Base-by-base conservation (phyloP, 92 coral and sea anemone genomes). In the Meandrina meandrites region DNA sequence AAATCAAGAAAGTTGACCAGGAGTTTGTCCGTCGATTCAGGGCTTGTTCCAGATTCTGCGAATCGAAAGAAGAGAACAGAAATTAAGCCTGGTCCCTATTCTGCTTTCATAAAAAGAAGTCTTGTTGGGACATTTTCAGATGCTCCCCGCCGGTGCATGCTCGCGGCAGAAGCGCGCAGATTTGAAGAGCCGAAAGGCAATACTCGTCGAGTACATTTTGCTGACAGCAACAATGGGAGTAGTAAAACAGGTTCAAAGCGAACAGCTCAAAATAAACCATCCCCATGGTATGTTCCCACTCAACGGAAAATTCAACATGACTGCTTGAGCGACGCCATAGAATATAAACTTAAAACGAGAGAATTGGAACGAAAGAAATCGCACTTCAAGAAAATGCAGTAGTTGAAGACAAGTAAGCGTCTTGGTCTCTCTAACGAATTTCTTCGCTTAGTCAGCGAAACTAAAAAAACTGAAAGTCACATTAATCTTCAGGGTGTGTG, bases 261-360 rank as follows among this genome's bases (percentile, higher is more conserved):
- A 2, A 8, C 56, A 30, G 10, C 30, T 45, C 31, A 15, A 18
- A 66, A 48, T 28, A 53, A 31, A 28, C 24, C 31, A 30, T 66
- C 45, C 22, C 13, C 15, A 67, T 48, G 47, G 17, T 16, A 32
- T 3, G 32, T 51, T 69, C 5, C 1, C 0, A 19, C 18, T 78
- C 48, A 64, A 78, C 28, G 30, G 68, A 84, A 56, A 15, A 28
- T 74, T 75, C 80, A 84, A 14, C 80, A 84, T 42, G 53, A 56
- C 21, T 54, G 58, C 17, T 12, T 78, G 28, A 30, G 76, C 22
- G 84, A 86, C 1, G 88, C 82, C 24, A 85, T 85, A 19, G 64
- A 54, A 40, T 50, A 78, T 50, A 85, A 85, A 78, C 88, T 85
- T 10, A 62, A 58, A 36, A 76, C 62, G 82, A 45, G 88, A 67